These are phyloP conservation scores for Holothuria scabra DNA, from an alignment of 53 echinoderm and acorn worm genomes.

Conservation along the genomic window DNA sequence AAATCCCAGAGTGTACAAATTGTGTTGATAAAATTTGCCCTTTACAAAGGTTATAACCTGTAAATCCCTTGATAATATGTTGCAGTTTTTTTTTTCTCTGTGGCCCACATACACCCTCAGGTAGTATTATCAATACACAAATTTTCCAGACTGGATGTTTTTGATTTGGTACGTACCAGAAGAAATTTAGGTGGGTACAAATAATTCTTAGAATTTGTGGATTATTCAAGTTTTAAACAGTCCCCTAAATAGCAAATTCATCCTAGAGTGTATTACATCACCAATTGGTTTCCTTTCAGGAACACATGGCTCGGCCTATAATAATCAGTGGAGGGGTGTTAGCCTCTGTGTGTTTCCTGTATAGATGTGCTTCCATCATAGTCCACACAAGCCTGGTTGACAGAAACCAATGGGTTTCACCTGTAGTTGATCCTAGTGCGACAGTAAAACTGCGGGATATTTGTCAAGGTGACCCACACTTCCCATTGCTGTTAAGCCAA, in stretches of 20 bases:
- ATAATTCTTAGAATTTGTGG: no score
- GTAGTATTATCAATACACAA: no score
- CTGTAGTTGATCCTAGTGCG: not conserved
- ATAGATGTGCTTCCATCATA: not conserved
- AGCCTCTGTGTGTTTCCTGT: conserved; percentile 1
- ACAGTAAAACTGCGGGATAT: not conserved
- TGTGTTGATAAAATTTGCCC: no score
- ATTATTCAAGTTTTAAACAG: no score
- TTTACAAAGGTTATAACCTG: no score
- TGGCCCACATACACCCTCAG: no score
- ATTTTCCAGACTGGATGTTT: no score
- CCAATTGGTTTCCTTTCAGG: conserved; percentile 1
- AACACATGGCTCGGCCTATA: not conserved
- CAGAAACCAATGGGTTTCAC: conserved; percentile 12
- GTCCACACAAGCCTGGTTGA: not conserved
- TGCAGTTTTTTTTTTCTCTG: no score
- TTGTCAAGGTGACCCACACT: conserved; percentile 26
- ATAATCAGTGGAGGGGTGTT: conserved; percentile 18
- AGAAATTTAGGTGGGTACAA: no score
- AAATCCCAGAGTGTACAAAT: no score
- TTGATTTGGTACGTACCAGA: no score
- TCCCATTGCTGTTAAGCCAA: not conserved
- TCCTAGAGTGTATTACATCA: conserved; percentile 13
- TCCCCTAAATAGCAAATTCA: conserved; percentile 18
- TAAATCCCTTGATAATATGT: no score